phyloP scores from a whole-genome alignment of 2,888 invertebrate genomes.

The Pyrrhia umbra region DNA sequence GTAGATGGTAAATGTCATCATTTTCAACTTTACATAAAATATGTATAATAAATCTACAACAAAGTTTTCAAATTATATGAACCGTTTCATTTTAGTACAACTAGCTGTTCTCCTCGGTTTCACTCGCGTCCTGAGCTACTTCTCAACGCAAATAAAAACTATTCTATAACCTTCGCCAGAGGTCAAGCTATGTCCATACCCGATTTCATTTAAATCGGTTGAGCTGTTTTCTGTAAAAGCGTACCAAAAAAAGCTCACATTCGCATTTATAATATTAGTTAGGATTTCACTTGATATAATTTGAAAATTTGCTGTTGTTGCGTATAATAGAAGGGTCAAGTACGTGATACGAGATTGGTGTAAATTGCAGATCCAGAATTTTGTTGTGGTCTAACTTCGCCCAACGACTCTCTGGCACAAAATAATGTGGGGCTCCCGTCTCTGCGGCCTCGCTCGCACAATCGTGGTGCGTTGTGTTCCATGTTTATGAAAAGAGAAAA shows the following conservation, averaged over 20 bases:
- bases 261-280: too few relatives aligned
- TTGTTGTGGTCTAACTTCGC: slow-evolving; percentile 96
- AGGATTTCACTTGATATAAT: slow-evolving; percentile 25
- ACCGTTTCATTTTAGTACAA: too few relatives aligned
- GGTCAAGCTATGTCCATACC: too few relatives aligned
- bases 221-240: too few relatives aligned
- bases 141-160: too few relatives aligned
- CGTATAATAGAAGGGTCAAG: slow-evolving; percentile 28
- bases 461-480: slow-evolving; percentile 91
- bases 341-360: slow-evolving; percentile 70
- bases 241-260: too few relatives aligned
- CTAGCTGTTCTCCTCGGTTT: too few relatives aligned
- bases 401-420: slow-evolving; percentile 93
- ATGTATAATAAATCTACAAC: too few relatives aligned
- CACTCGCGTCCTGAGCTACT: too few relatives aligned
- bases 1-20: slow-evolving; percentile 92
- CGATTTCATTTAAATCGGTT: too few relatives aligned
- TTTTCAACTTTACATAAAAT: slow-evolving; percentile 12
- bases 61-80: slow-evolving; percentile 46
- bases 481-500: slow-evolving; percentile 90
- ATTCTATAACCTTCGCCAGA: too few relatives aligned
- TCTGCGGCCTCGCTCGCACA: slow-evolving; percentile 90
- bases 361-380: slow-evolving; percentile 96
- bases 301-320: slow-evolving; percentile 31
- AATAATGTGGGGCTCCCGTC: slow-evolving; percentile 89